A percentile compares a stretch with the other conserved stretches of the same genome.
These are phyloP conservation scores for Synchiropus splendidus DNA, from an alignment of 2,113 vertebrate species.

Conservation along the genomic window DNA sequence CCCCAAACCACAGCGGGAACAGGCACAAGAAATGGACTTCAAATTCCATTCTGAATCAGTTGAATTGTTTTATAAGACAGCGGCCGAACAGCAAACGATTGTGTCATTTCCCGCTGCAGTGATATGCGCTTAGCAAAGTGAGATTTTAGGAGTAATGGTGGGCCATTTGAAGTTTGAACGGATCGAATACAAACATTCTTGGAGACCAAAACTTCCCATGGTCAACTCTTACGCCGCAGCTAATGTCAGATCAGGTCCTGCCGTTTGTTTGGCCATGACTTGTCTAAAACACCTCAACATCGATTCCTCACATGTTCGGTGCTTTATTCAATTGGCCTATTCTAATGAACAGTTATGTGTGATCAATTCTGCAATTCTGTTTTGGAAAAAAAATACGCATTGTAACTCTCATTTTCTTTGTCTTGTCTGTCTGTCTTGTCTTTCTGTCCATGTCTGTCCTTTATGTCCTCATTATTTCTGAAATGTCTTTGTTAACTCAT, in stretches of 20 bases:
- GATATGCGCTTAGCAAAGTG: conserved; percentile 10
- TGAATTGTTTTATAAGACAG: too few species aligned
- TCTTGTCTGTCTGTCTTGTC: conserved; percentile 66
- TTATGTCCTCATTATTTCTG: conserved; percentile 46
- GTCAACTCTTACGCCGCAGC: conserved; percentile 23
- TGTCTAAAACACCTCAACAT: conserved; percentile 57
- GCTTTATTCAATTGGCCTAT: conserved; percentile 57
- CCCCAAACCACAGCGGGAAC: conserved; percentile 34
- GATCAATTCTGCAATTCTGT: conserved; percentile 45
- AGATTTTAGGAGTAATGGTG: conserved; percentile 15
- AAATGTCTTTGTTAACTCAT: conserved; percentile 20
- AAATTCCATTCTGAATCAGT: neutral
- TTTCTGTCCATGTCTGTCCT: conserved; percentile 56
- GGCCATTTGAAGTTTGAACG: conserved; percentile 48
- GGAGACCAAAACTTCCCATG: conserved; percentile 32
- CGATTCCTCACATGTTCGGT: conserved; percentile 36
- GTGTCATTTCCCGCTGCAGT: conserved; percentile 42
- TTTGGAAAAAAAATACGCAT: conserved; percentile 53
- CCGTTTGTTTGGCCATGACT: conserved; percentile 19
- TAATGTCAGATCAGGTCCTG: conserved; percentile 21
- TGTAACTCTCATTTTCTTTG: conserved; percentile 75
- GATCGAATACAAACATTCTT: neutral
- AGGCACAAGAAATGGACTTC: conserved; percentile 19
- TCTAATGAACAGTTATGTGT: conserved; percentile 5
- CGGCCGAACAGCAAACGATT: too few species aligned